Conservation (phyloP, 2,797 vertebrate species). For the Halcyon badia region DNA sequence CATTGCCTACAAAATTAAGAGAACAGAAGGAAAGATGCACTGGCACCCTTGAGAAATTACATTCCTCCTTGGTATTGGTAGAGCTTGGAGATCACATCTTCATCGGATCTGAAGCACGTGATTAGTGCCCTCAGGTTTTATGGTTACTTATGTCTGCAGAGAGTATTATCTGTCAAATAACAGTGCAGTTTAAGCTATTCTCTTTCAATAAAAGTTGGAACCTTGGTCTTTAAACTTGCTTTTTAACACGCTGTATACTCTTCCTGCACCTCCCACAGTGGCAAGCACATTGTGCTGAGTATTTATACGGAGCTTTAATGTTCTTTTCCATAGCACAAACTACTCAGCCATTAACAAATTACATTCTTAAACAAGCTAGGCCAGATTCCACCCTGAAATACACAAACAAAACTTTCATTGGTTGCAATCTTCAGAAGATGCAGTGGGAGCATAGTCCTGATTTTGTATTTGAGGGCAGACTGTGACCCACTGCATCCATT, state of each 20-base stretch:
- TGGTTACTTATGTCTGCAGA: slow-evolving; percentile 35
- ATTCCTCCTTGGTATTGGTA: not conserved
- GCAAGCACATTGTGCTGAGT: not conserved
- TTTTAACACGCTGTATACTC: slow-evolving; percentile 16
- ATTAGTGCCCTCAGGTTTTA: slow-evolving; percentile 37
- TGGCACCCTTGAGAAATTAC: slow-evolving; percentile 23
- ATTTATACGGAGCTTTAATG: not conserved
- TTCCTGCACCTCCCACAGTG: not conserved
- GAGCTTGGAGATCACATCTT: slow-evolving; percentile 34
- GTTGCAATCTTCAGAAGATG: not conserved
- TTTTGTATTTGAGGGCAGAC: slow-evolving; percentile 38
- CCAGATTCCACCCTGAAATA: slow-evolving; percentile 4
- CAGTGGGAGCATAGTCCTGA: slow-evolving; percentile 2
- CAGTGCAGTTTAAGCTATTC: slow-evolving; percentile 47
- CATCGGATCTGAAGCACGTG: slow-evolving; percentile 20
- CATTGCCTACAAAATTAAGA: not conserved
- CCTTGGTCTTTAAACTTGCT: slow-evolving; percentile 58
- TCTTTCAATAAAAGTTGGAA: slow-evolving; percentile 57
- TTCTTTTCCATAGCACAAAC: not conserved
- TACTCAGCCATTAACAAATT: slow-evolving; percentile 24
- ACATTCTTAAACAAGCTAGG: not conserved
- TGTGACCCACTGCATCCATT: slow-evolving; percentile 39
- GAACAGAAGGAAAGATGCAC: not conserved
- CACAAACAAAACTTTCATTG: not conserved
- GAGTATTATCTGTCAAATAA: slow-evolving; percentile 55